Percentiles rank a stretch among this genome's conserved stretches.
Conservation (phyloP, 2,888 invertebrate genomes). For the Cheilosia pagana region DNA sequence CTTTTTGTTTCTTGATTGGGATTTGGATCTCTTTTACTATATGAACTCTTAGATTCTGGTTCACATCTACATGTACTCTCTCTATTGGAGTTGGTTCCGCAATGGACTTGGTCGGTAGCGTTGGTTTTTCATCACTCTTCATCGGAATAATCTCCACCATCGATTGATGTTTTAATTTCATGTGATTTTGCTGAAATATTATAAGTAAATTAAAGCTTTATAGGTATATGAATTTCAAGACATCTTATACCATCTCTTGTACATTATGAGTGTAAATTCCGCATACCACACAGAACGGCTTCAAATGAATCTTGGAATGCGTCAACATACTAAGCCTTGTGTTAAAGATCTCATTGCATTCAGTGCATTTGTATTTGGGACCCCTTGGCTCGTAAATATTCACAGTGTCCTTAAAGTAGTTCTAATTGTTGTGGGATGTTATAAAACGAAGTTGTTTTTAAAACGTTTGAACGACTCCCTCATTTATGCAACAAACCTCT, state of each 20-base stretch:
- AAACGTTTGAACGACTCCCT: no score
- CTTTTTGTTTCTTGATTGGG: slow-evolving; percentile 28
- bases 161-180: slow-evolving; percentile 51
- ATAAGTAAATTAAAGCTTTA: background rate
- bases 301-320: slow-evolving; percentile 65
- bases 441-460: background rate
- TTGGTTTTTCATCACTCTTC: background rate
- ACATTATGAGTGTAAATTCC: slow-evolving; percentile 46
- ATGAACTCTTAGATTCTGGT: slow-evolving; percentile 1
- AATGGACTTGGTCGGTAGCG: no score
- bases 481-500: slow-evolving; percentile 35
- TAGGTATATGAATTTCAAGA: background rate
- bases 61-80: slow-evolving; percentile 2
- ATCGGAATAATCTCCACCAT: slow-evolving; percentile 40
- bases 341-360: slow-evolving; percentile 64
- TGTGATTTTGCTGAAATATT: slow-evolving; percentile 62
- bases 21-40: slow-evolving; percentile 2
- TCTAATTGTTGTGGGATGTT: slow-evolving; percentile 34
- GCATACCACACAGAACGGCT: slow-evolving; percentile 68
- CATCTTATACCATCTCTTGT: slow-evolving; percentile 62
- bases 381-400: slow-evolving; percentile 69
- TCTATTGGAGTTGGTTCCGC: background rate
- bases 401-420: slow-evolving; percentile 53
- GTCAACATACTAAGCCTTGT: slow-evolving; percentile 65
- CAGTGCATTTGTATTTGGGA: slow-evolving; percentile 60